Conservation (phyloP, 2,113 vertebrate genomes). For the Aramus guarauna region DNA sequence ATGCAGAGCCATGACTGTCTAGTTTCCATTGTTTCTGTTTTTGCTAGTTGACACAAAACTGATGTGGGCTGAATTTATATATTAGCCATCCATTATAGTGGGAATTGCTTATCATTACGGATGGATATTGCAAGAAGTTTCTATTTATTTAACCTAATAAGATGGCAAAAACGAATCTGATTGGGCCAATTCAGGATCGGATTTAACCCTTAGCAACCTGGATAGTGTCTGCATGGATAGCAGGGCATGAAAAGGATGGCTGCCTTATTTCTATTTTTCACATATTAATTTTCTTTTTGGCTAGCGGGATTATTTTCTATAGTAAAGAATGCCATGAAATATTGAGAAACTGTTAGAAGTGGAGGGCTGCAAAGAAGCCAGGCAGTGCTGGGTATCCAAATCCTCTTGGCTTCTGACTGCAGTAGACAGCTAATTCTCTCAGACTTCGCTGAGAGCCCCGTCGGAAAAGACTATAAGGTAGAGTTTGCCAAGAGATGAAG, state of each 20-base stretch:
- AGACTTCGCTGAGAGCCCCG: background rate
- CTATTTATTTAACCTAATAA: constrained; percentile 72
- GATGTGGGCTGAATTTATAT: constrained; percentile 74
- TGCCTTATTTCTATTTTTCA: background rate
- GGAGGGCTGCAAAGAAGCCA: background rate
- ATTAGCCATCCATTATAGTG: constrained; percentile 68
- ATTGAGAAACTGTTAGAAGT: constrained; percentile 1
- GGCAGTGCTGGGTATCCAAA: background rate
- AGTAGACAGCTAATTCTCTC: background rate
- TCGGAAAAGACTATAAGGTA: background rate
- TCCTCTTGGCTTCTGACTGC: background rate
- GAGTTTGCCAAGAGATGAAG: background rate
- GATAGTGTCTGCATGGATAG: background rate
- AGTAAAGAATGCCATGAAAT: background rate
- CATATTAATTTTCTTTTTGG: background rate
- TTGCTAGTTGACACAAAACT: constrained; percentile 71
- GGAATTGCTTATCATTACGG: constrained; percentile 71
- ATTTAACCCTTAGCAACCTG: constrained; percentile 36
- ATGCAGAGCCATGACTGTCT: constrained; percentile 69
- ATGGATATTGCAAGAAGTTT: constrained; percentile 67
- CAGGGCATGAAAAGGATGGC: background rate
- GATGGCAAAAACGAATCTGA: constrained; percentile 53
- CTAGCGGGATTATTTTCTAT: background rate
- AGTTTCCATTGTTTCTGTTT: constrained; percentile 76
- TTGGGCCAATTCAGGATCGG: background rate